Evolutionary conservation across 2,888 invertebrate species (phyloP).

Genomic region (Isoperla grammatica): DNA sequence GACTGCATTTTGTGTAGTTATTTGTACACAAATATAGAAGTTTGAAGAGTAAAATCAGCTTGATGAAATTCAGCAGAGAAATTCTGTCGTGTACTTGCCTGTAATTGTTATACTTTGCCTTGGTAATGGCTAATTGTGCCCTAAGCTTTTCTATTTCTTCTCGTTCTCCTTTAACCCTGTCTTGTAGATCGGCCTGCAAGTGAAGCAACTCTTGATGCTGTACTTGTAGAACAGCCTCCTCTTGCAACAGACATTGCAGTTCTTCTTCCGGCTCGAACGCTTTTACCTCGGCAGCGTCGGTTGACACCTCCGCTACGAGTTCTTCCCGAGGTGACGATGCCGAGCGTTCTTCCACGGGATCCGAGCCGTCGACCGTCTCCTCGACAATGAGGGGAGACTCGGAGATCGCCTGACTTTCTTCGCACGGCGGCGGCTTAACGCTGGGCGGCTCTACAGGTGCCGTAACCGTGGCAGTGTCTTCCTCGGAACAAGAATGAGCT

Average conservation of each 20-base stretch:
- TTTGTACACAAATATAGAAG: too few relatives aligned
- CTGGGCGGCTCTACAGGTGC: background rate
- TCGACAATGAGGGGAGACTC: too few relatives aligned
- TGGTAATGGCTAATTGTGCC: slow-evolving; percentile 41
- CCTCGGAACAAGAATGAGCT: slow-evolving; percentile 26
- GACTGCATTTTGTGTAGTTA: too few relatives aligned
- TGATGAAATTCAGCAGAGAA: too few relatives aligned
- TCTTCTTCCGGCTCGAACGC: slow-evolving; percentile 25
- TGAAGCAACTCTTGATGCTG: slow-evolving; percentile 51
- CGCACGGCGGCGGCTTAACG: background rate
- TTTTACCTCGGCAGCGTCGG: background rate
- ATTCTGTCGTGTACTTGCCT: slow-evolving; percentile 14
- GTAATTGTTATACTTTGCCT: slow-evolving; percentile 27
- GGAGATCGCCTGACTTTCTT: too few relatives aligned
- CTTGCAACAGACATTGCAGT: slow-evolving; percentile 26
- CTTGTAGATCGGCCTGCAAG: slow-evolving; percentile 61
- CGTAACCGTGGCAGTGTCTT: slow-evolving; percentile 11
- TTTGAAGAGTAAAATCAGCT: too few relatives aligned
- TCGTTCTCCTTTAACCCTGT: slow-evolving; percentile 65
- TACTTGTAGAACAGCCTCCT: slow-evolving; percentile 33
- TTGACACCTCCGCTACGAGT: background rate
- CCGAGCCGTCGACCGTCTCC: too few relatives aligned
- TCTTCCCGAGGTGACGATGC: slow-evolving; percentile 1
- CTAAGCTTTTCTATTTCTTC: slow-evolving; percentile 63
- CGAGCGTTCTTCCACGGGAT: too few relatives aligned